These are phyloP conservation scores for Semibalanus balanoides DNA, from an alignment of 1,140 invertebrate genomes.

Conservation along the genomic window DNA sequence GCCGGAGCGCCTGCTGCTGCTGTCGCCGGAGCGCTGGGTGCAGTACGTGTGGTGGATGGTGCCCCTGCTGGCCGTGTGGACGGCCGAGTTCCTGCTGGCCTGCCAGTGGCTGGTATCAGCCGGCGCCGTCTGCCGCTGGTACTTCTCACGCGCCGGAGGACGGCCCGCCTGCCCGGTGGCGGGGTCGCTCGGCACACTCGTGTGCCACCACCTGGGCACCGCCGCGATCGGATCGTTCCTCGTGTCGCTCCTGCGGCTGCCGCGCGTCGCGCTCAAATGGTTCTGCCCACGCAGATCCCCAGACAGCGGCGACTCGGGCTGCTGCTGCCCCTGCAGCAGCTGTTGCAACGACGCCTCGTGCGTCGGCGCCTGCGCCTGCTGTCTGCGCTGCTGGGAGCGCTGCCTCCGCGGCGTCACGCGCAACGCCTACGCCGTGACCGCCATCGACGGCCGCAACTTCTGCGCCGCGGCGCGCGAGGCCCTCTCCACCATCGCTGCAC, in stretches of 20 bases:
- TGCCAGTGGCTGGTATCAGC: slow-evolving; percentile 83
- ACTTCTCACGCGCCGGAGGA: slow-evolving; percentile 51
- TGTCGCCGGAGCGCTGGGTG: slow-evolving; percentile 52
- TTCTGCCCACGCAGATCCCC: not conserved
- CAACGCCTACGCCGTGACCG: not conserved
- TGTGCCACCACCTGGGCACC: slow-evolving; percentile 78
- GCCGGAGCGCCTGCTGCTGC: slow-evolving; percentile 39
- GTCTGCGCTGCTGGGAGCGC: not conserved
- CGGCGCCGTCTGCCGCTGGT: slow-evolving; percentile 75
- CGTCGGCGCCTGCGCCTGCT: not conserved
- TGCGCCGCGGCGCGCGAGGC: not conserved
- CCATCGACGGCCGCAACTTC: not conserved
- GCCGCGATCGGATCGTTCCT: slow-evolving; percentile 79
- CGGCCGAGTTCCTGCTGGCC: slow-evolving; percentile 74
- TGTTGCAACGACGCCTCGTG: too few relatives aligned
- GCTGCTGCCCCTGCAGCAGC: not conserved
- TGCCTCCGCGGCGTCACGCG: not conserved
- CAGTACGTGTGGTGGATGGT: slow-evolving; percentile 77
- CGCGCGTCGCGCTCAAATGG: slow-evolving; percentile 32
- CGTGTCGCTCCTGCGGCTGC: slow-evolving; percentile 79
- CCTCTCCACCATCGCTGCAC: not conserved
- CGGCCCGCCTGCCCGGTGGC: slow-evolving; percentile 22
- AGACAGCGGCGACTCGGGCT: not conserved
- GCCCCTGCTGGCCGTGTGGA: slow-evolving; percentile 74
- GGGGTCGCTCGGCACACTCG: slow-evolving; percentile 38